These are phyloP conservation scores for Drosophila varians DNA, from an alignment of 1,140 invertebrate genomes.

Conservation along the genomic window DNA sequence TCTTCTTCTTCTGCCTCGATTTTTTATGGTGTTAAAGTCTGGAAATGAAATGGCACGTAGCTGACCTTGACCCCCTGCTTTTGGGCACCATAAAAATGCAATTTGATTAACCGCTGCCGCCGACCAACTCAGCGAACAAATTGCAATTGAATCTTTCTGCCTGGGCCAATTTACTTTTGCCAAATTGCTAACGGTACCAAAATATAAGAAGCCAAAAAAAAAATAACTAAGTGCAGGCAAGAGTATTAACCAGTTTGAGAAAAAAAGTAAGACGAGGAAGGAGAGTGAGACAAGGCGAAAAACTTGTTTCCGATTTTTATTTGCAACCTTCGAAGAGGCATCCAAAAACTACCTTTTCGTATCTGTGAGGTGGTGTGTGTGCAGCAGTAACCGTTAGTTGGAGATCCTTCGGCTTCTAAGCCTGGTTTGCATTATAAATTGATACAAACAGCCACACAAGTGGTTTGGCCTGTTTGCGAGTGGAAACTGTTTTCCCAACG, in stretches of 20 bases:
- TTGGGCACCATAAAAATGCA: conserved; percentile 68
- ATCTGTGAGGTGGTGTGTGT: conserved; percentile 13
- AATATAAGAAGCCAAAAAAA: conserved; percentile 5
- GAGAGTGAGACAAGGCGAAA: conserved; percentile 17
- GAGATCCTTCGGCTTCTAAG: conserved; percentile 48
- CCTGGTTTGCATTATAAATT: conserved; percentile 53
- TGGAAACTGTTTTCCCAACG: conserved; percentile 33
- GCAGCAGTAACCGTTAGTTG: conserved; percentile 62
- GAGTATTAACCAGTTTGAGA: conserved; percentile 33
- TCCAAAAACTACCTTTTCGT: conserved; percentile 54
- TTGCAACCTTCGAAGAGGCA: conserved; percentile 67
- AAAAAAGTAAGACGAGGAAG: conserved; percentile 8
- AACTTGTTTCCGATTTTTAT: conserved; percentile 66
- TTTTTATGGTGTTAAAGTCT: conserved; percentile 33
- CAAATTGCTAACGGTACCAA: conserved; percentile 77
- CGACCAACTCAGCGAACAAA: conserved; percentile 12
- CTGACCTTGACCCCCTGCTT: conserved; percentile 71
- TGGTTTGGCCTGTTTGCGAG: conserved; percentile 54
- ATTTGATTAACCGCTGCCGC: conserved; percentile 47
- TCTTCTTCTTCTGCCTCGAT: not conserved
- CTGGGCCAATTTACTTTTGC: conserved; percentile 66
- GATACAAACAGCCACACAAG: conserved; percentile 42
- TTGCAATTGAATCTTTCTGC: conserved; percentile 48
- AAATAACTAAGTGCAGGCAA: conserved; percentile 31
- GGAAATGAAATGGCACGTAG: conserved; percentile 77